phyloP scores from a whole-genome alignment of 2,888 invertebrate genomes.

The Aspidiotus destructor region DNA sequence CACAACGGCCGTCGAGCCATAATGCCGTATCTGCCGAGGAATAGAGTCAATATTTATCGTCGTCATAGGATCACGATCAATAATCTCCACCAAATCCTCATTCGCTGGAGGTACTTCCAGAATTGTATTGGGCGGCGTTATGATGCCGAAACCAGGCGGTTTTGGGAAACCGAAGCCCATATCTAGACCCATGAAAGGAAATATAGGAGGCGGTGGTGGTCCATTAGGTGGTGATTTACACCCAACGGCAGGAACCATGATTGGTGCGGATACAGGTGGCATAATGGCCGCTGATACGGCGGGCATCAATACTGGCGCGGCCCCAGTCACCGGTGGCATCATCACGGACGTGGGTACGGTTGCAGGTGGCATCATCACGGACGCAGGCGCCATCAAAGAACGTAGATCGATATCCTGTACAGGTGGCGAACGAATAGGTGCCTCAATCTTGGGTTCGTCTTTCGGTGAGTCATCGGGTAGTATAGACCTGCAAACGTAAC shows the following conservation, averaged over 20 bases:
- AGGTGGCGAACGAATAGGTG: background rate
- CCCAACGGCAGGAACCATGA: background rate
- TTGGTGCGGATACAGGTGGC: background rate
- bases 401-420: constrained; percentile 5
- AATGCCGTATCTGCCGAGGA: constrained; percentile 72
- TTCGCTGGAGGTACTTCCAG: constrained; percentile 44
- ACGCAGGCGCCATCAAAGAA: background rate
- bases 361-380: background rate
- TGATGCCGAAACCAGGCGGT: constrained; percentile 19
- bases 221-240: background rate
- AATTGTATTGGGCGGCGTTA: constrained; percentile 14
- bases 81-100: constrained; percentile 46
- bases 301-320: background rate
- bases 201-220: constrained; percentile 32
- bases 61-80: constrained; percentile 60
- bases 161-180: constrained; percentile 20
- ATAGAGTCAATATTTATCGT: constrained; percentile 73
- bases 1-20: constrained; percentile 73
- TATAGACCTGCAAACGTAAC: too few species aligned
- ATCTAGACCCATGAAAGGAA: constrained; percentile 4
- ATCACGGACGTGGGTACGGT: background rate
- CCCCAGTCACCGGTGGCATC: background rate
- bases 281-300: background rate
- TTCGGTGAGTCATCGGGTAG: too few species aligned
- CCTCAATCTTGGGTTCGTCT: background rate